Conservation (phyloP, 2,888 invertebrate species). For the Agonopterix heracliana region DNA sequence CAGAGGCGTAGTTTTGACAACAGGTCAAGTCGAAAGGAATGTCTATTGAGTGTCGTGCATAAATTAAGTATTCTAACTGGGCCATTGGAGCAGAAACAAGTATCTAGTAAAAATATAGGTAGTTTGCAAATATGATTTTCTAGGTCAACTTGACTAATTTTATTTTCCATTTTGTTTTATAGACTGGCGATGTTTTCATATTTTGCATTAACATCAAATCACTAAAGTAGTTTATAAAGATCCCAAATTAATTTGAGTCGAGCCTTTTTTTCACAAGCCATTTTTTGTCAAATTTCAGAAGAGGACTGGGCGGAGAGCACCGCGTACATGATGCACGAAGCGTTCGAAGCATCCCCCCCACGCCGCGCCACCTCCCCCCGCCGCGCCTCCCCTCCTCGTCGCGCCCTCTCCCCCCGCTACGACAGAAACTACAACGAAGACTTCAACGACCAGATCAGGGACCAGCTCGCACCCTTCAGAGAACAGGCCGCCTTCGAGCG, state of each 20-base stretch:
- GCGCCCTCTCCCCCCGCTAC: conserved; percentile 34
- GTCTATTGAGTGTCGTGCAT: conserved; percentile 28
- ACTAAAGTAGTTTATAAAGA: too few species aligned
- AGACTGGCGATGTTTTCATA: too few species aligned
- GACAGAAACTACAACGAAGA: conserved; percentile 34
- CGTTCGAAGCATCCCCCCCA: conserved; percentile 66
- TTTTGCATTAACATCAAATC: too few species aligned
- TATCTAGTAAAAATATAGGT: conserved; percentile 20
- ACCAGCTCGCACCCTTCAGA: conserved; percentile 58
- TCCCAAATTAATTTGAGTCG: too few species aligned
- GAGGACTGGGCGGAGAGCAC: conserved; percentile 85
- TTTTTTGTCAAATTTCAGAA: conserved; percentile 71
- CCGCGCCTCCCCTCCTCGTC: conserved; percentile 31
- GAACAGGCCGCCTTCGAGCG: conserved; percentile 56
- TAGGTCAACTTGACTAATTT: not conserved
- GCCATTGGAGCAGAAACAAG: conserved; percentile 30
- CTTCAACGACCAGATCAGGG: conserved; percentile 41
- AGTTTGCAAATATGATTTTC: conserved; percentile 12
- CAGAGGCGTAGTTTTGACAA: conserved; percentile 30
- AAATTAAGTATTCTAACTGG: conserved; percentile 26
- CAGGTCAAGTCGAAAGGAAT: conserved; percentile 37
- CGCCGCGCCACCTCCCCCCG: conserved; percentile 37
- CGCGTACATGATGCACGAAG: conserved; percentile 79
- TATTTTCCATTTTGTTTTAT: too few species aligned
- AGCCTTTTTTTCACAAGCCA: too few species aligned